Evolutionary conservation across 92 coral and sea anemone species (phyloP), one percentile per base, ranked within the genome.

Genomic region (Siderastrea radians): DNA sequence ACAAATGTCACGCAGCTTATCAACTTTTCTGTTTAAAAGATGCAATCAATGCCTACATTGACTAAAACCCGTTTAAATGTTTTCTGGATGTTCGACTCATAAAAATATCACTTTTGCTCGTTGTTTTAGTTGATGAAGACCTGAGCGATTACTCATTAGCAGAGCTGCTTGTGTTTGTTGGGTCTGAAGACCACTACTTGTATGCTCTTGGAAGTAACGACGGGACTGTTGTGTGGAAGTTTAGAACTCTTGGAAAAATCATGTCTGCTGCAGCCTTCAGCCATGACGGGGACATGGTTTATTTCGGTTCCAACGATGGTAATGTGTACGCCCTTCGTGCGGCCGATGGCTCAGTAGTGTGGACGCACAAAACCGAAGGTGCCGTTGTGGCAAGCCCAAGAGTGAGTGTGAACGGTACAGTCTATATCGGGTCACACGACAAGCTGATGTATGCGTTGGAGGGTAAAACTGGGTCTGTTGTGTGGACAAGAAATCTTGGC

Each of bases 141-240:
- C 47, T 75, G 5, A 47, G 49, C 14, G 72, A 26, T 59, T 59
- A 50, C 12, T 49, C 60, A 17, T 3, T 0, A 26, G 63, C 13
- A 8, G 85, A 77, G 2, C 93, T 86, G 55, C 77, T 86, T 11
- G 95, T 95, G 49, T 95, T 87, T 44, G 95, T 95, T 1, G 98
- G 96, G 7, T 95, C 98, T 5, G 98, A 95, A 67, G 98, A 95
- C 78, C 89, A 93, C 60, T 85, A 86, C 85, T 88, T 95, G 95
- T 95, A 95, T 75, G 94, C 98, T 26, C 53, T 95, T 1, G 75
- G 86, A 44, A 71, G 82, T 4, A 50, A 82, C n/a, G 73, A 68
- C 12, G 98, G 98, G 3, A 78, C 90, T 17, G 88, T 91, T 17
- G 86, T 70, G 44, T 95, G 98, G 98, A 91, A 93, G 77, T 95